These are phyloP conservation scores for Macaca mulatta DNA, from an alignment of 2,113 vertebrate species.

Conservation along the genomic window DNA sequence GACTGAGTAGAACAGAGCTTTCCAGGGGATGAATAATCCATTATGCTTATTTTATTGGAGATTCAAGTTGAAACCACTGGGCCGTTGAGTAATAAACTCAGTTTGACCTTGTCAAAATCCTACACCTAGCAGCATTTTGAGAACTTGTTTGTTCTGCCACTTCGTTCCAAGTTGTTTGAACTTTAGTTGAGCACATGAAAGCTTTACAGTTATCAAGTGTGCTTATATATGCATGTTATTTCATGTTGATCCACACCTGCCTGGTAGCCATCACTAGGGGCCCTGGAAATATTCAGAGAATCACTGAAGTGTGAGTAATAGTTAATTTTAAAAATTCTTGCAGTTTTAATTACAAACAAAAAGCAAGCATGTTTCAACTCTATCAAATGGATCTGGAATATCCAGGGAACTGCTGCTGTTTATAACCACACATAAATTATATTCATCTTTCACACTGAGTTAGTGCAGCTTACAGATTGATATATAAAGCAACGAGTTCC, in stretches of 20 bases:
- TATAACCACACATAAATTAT: constrained; percentile 52
- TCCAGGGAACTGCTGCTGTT: constrained; percentile 27
- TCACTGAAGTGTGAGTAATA: constrained; percentile 55
- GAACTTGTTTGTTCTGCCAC: constrained; percentile 41
- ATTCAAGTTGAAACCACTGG: constrained; percentile 7
- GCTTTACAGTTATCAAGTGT: constrained; percentile 58
- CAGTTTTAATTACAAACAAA: constrained; percentile 71
- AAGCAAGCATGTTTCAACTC: constrained; percentile 63
- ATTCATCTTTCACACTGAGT: constrained; percentile 17
- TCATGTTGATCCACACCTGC: constrained; percentile 50
- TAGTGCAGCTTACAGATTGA: neutral
- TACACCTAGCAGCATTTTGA: constrained; percentile 65
- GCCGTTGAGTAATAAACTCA: constrained; percentile 66
- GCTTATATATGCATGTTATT: constrained; percentile 69
- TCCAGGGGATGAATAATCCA: neutral
- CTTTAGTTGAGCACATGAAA: constrained; percentile 36
- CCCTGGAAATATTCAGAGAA: constrained; percentile 53
- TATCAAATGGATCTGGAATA: constrained; percentile 59
- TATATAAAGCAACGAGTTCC: neutral
- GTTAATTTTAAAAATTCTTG: constrained; percentile 75
- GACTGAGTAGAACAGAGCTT: neutral
- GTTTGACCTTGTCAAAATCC: constrained; percentile 54
- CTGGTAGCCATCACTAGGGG: constrained; percentile 25
- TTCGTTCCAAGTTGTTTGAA: constrained; percentile 76
- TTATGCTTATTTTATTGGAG: constrained; percentile 52